Evolutionary conservation across 2,797 vertebrate genomes (phyloP).

Genomic region (Alauda arvensis): DNA sequence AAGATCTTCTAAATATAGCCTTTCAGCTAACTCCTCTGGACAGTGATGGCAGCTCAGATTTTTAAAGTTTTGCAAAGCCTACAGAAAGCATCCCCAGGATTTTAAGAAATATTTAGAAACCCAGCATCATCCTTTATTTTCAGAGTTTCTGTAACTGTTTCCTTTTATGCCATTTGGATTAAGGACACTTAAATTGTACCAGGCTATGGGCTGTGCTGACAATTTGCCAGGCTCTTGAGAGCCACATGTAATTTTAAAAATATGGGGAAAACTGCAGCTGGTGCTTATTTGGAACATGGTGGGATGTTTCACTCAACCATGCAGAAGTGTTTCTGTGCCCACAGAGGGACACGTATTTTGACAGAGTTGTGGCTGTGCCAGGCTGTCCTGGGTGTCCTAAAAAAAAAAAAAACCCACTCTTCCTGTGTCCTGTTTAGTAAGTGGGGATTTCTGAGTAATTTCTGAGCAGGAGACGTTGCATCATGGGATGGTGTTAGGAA

Average conservation of each 20-base stretch:
- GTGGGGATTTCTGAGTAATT: slow-evolving; percentile 61
- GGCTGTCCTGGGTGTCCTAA: slow-evolving; percentile 45
- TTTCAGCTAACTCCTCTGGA: not conserved
- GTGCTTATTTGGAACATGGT: slow-evolving; percentile 2
- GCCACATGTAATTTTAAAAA: slow-evolving; percentile 17
- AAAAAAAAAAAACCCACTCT: not conserved
- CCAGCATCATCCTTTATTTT: slow-evolving; percentile 8
- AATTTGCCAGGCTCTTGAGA: slow-evolving; percentile 16
- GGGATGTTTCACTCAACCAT: not conserved
- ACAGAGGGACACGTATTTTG: slow-evolving; percentile 20
- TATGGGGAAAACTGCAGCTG: slow-evolving; percentile 21
- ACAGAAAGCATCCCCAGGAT: not conserved
- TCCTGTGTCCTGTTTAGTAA: slow-evolving; percentile 52
- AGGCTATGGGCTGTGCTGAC: not conserved
- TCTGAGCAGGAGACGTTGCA: slow-evolving; percentile 53
- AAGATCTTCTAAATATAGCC: not conserved
- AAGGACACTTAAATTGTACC: not conserved
- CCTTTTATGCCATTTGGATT: slow-evolving; percentile 23
- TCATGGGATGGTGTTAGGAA: slow-evolving; percentile 54
- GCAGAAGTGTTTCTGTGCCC: slow-evolving; percentile 8
- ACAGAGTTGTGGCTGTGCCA: slow-evolving; percentile 17
- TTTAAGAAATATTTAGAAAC: not conserved
- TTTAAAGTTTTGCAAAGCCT: slow-evolving; percentile 1
- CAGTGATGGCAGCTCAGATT: not conserved
- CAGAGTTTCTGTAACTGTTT: slow-evolving; percentile 15